Base-by-base conservation (phyloP, 1,140 invertebrate genomes). In the Agrilus planipennis region DNA sequence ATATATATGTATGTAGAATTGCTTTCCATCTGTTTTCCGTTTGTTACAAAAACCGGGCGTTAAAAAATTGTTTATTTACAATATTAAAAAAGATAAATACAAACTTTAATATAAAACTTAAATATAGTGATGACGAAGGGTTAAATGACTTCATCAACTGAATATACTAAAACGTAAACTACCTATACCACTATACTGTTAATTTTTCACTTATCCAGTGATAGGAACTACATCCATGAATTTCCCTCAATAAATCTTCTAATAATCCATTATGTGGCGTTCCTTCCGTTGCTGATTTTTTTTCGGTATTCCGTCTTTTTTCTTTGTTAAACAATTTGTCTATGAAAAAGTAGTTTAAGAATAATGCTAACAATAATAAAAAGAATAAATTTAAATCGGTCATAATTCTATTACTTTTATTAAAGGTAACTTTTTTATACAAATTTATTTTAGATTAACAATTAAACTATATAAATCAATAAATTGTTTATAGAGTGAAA, bases 181-280 rank as follows among this genome's bases (percentile, higher is more conserved):
- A 34, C 10, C 31, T 3, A 6, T 17, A 2, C 11, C 6, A 34
- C 3, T 10, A 12, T 5, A 9, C 6, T 9, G 7, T 21, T 21
- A 17, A 4, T n/a, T 18, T 9, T 17, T 35, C 14, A 25, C 41
- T 21, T 22, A 40, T 42, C 54, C 54, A 64, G 51, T 69, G 63
- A 57, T 61, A 69, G 44, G 67, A 54, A 51, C 60, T 63, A 50
- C 66, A 67, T 44, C 69, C 67, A 48, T 71, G 68, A 39, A 63
- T 66, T 50, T 65, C 63, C 57, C 58, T 61, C 53, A 69, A 65
- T 23, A 71, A 53, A 44, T 57, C 57, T 52, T 69, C 69, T 55
- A 65, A 39, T 39, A 60, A 52, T 40, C 65, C 59, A 57, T 64
- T 34, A 10, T 20, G 9, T 2, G 34, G 3, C 3, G 21, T 25